Percentiles rank a stretch among this genome's conserved stretches.
Evolutionary conservation across 1,140 invertebrate species (phyloP).

Genomic region (Heterodera schachtii): DNA sequence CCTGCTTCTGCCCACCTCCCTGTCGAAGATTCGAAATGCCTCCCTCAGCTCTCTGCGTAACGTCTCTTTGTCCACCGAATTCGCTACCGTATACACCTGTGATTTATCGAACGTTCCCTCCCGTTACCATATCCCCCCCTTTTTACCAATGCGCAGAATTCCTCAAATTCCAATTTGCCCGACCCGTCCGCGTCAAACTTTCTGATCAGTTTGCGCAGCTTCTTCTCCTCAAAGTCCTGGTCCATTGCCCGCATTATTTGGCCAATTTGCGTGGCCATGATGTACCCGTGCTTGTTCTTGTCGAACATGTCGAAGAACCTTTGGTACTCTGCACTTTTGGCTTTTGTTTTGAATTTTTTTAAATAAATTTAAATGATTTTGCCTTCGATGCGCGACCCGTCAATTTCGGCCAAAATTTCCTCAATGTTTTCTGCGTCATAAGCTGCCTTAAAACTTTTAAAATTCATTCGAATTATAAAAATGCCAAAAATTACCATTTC

Average conservation of each 20-base stretch:
- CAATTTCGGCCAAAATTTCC: conserved; percentile 66
- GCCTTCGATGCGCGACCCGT: conserved; percentile 63
- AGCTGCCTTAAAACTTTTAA: not conserved
- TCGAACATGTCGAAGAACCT: conserved; percentile 66
- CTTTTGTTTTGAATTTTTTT: not conserved
- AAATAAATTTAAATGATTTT: not conserved
- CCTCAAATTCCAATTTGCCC: conserved; percentile 65
- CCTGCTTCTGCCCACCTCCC: conserved; percentile 47
- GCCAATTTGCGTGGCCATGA: conserved; percentile 66
- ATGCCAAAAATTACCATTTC: not conserved
- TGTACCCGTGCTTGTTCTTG: conserved; percentile 65
- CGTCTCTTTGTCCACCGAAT: conserved; percentile 65
- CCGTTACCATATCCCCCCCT: not conserved
- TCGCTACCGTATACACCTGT: conserved; percentile 61
- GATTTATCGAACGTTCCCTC: not conserved
- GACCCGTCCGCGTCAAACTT: conserved; percentile 66
- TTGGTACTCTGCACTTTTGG: conserved; percentile 55
- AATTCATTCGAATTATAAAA: not conserved
- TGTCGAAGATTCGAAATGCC: conserved; percentile 66
- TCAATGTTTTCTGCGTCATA: conserved; percentile 61
- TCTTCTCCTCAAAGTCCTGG: conserved; percentile 65
- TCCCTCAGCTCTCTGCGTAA: conserved; percentile 63
- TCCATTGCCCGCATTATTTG: conserved; percentile 65
- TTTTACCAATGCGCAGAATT: conserved; percentile 63
- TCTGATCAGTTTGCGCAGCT: conserved; percentile 54